Conservation (phyloP, 2,888 invertebrate species). For the Diadromus collaris region DNA sequence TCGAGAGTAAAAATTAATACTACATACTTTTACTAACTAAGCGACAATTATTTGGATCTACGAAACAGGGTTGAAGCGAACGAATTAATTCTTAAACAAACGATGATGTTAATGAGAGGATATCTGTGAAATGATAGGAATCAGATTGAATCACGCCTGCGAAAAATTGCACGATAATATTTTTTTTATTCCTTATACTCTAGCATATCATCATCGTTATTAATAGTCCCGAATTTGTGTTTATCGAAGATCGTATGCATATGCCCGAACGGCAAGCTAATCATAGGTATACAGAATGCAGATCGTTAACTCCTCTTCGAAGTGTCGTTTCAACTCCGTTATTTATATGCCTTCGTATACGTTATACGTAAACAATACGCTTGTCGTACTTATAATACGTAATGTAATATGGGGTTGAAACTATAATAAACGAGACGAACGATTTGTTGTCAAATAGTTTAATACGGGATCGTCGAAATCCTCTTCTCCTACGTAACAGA, state of each 20-base stretch:
- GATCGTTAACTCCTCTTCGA: slow-evolving; percentile 44
- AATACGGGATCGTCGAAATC: neutral
- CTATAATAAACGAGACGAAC: slow-evolving; percentile 50
- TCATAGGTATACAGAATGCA: slow-evolving; percentile 45
- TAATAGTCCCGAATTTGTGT: slow-evolving; percentile 24
- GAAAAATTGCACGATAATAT: slow-evolving; percentile 31
- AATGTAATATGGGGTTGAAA: slow-evolving; percentile 40
- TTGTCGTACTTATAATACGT: slow-evolving; percentile 42
- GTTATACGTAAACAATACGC: slow-evolving; percentile 48
- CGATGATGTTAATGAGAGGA: neutral
- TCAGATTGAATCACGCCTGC: neutral
- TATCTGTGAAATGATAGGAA: slow-evolving; percentile 8
- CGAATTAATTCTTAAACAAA: neutral
- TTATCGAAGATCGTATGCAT: slow-evolving; percentile 24
- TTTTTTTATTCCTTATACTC: slow-evolving; percentile 50
- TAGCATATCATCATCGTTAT: slow-evolving; percentile 48
- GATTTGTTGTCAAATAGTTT: slow-evolving; percentile 37
- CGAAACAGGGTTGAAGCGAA: neutral
- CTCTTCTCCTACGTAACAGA: slow-evolving; percentile 26
- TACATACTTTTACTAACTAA: neutral
- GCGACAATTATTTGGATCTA: neutral
- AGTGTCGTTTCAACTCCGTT: slow-evolving; percentile 43
- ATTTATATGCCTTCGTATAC: slow-evolving; percentile 36
- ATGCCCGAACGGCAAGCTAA: slow-evolving; percentile 41
- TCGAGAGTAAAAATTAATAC: slow-evolving; percentile 7